Conservation (phyloP, 2,113 vertebrate genomes). For the Hippopotamus amphibius region DNA sequence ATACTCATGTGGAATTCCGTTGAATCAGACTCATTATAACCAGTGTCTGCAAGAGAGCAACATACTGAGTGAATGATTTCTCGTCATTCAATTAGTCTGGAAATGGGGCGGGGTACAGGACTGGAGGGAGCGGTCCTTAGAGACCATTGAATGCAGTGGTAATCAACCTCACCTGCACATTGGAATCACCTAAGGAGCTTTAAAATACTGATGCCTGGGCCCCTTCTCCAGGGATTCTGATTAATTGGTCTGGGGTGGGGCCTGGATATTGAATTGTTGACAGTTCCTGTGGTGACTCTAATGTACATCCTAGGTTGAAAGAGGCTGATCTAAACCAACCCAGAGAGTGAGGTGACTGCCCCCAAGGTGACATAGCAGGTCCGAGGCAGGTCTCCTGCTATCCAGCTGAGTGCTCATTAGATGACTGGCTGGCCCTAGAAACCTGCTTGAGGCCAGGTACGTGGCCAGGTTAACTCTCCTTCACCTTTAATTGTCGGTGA, state of each 20-base stretch:
- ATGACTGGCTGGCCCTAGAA: conserved; percentile 6
- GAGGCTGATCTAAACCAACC: neutral
- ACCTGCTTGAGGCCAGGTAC: neutral
- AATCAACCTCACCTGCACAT: neutral
- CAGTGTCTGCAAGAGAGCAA: neutral
- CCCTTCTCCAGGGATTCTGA: neutral
- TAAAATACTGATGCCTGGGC: neutral
- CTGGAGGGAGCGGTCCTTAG: neutral
- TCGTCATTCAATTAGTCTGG: neutral
- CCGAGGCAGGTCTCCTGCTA: neutral
- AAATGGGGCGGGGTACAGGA: neutral
- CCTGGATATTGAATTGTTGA: neutral
- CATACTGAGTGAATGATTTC: neutral
- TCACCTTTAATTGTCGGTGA: conserved; percentile 38
- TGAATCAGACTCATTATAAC: neutral
- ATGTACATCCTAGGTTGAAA: neutral
- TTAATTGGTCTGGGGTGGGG: neutral
- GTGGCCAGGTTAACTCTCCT: conserved; percentile 57
- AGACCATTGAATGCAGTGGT: too few relatives aligned
- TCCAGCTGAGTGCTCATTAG: neutral
- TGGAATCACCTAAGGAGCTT: neutral
- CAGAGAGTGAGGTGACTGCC: neutral
- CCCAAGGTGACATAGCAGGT: neutral
- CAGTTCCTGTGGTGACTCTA: neutral
- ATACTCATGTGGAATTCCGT: rapidly evolving